Evolutionary conservation across 1,140 invertebrate species (phyloP).

Genomic region (Ruditapes philippinarum): DNA sequence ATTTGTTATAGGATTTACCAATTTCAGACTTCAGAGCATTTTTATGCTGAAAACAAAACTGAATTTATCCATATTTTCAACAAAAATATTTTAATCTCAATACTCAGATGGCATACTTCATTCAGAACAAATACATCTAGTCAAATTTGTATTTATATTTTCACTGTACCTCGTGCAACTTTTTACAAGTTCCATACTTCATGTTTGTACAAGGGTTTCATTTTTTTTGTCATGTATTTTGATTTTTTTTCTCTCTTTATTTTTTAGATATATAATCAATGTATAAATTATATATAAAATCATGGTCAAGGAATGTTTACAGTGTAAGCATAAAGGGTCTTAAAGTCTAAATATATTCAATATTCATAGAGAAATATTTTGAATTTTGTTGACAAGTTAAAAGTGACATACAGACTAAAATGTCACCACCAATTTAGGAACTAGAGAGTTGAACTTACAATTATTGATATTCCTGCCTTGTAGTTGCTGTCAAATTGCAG

Average conservation of each 20-base stretch:
- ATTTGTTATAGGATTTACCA: too few relatives aligned
- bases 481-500: background rate
- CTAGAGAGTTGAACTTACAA: too few relatives aligned
- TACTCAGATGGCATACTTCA: slow-evolving; percentile 81
- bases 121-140: slow-evolving; percentile 83
- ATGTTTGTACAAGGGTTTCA: slow-evolving; percentile 22
- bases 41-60: too few relatives aligned
- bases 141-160: slow-evolving; percentile 77
- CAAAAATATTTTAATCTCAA: too few relatives aligned
- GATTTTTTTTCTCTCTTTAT: background rate
- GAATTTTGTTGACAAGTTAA: too few relatives aligned
- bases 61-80: too few relatives aligned
- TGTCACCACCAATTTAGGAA: too few relatives aligned
- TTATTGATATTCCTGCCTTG: slow-evolving; percentile 19
- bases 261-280: slow-evolving; percentile 33
- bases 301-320: background rate
- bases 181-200: slow-evolving; percentile 57
- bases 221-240: background rate
- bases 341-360: too few relatives aligned
- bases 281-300: slow-evolving; percentile 31
- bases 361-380: too few relatives aligned
- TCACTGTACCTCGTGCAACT: slow-evolving; percentile 77
- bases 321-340: too few relatives aligned
- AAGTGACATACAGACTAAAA: too few relatives aligned
- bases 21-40: too few relatives aligned